A percentile compares a stretch with the other conserved stretches of the same genome.
phyloP scores from a whole-genome alignment of 2,888 invertebrate genomes.

The Plutella xylostella region DNA sequence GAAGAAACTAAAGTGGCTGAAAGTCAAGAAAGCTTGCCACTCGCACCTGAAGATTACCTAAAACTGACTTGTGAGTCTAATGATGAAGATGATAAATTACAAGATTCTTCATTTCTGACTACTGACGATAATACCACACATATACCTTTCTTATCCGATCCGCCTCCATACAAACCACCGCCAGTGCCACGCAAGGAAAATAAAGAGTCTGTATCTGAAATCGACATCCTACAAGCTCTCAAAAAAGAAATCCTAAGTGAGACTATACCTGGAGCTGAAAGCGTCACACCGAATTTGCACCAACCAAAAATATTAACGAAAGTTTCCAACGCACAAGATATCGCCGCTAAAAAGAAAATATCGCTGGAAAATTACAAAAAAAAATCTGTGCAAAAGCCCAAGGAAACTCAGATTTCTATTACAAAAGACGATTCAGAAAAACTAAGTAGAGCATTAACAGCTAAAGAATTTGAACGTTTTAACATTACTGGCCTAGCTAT shows the following conservation, averaged over 20 bases:
- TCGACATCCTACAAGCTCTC: constrained; percentile 58
- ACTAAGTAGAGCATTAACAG: constrained; percentile 54
- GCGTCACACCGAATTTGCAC: constrained; percentile 43
- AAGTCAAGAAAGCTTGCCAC: no score
- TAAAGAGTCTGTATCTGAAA: constrained; percentile 43
- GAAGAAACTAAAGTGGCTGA: no score
- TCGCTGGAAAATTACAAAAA: constrained; percentile 62
- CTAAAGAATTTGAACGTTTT: constrained; percentile 61
- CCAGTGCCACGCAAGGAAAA: no score
- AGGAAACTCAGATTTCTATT: neutral
- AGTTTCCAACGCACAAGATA: constrained; percentile 41
- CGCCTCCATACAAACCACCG: constrained; percentile 24
- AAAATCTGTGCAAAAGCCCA: constrained; percentile 25
- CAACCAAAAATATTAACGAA: constrained; percentile 55
- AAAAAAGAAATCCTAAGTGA: constrained; percentile 60
- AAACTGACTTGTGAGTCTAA: neutral
- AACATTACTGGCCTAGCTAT: constrained; percentile 39
- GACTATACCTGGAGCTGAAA: constrained; percentile 33
- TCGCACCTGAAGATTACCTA: neutral
- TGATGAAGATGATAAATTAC: neutral
- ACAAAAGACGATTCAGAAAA: constrained; percentile 36
- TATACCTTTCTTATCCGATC: constrained; percentile 42
- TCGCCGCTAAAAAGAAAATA: constrained; percentile 50
- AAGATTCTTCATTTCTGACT: no score
- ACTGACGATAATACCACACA: neutral